Percentiles rank a stretch among this genome's conserved stretches.
Conservation (phyloP, 2,888 invertebrate species). For the Acronicta leporina region DNA sequence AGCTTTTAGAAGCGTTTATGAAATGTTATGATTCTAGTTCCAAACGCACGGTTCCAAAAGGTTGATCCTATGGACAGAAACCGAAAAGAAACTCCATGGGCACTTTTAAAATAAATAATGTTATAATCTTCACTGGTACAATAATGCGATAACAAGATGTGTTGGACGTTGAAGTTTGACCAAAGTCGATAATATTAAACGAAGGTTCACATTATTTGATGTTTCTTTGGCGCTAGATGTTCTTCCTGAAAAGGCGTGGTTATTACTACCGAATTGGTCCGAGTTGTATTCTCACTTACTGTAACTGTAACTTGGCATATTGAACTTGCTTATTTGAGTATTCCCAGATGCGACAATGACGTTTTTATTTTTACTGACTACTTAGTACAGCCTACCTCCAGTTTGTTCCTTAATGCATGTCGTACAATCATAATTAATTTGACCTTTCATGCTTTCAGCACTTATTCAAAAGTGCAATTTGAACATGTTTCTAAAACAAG, state of each 20-base stretch:
- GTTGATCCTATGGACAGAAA: too few relatives aligned
- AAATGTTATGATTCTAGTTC: too few relatives aligned
- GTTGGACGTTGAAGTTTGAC: too few relatives aligned
- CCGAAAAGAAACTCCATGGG: too few relatives aligned
- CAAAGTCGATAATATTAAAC: too few relatives aligned
- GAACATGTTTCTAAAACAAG: background rate
- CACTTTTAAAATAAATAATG: too few relatives aligned
- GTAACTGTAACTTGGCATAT: background rate
- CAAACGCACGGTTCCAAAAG: too few relatives aligned
- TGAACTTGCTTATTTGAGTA: background rate
- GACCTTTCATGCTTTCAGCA: background rate
- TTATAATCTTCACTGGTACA: too few relatives aligned
- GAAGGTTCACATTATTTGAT: too few relatives aligned
- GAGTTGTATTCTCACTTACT: background rate
- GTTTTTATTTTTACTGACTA: background rate
- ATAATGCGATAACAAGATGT: too few relatives aligned
- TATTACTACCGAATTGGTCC: slow-evolving; percentile 10
- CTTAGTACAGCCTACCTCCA: background rate
- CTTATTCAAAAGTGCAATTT: background rate
- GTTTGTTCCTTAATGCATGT: background rate
- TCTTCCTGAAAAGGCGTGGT: background rate
- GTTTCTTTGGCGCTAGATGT: background rate
- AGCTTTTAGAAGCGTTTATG: too few relatives aligned
- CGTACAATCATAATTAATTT: background rate
- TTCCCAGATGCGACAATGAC: background rate